phyloP scores from a whole-genome alignment of 2,113 vertebrate species.

The Xenotilapia caudafasciata region DNA sequence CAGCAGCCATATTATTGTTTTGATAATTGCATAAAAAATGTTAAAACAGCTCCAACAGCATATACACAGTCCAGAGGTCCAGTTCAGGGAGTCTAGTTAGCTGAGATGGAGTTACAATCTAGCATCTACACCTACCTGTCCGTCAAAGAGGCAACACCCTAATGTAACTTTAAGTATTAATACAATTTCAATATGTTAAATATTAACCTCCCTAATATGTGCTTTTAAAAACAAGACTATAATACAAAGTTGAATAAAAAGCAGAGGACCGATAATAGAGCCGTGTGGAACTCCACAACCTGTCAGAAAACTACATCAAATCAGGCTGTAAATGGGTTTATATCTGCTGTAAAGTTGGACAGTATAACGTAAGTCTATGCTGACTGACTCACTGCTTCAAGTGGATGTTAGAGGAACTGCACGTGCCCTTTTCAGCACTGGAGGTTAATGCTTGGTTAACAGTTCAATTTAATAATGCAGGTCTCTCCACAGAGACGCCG shows the following conservation, averaged over 20 bases:
- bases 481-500: fast-evolving
- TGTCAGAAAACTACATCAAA: not conserved
- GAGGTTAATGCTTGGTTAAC: not conserved
- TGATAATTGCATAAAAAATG: not conserved
- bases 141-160: not conserved
- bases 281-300: not conserved
- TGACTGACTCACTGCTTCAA: not conserved
- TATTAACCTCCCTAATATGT: not conserved
- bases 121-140: not conserved
- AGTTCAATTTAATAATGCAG: not conserved
- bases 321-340: not conserved
- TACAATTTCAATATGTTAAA: fast-evolving
- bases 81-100: not conserved
- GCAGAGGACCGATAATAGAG: not conserved
- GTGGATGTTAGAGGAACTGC: not conserved
- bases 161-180: not conserved
- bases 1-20: not conserved
- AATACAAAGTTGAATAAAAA: not conserved
- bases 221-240: not conserved
- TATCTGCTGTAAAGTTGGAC: not conserved
- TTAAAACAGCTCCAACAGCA: not conserved
- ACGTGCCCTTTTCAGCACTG: not conserved
- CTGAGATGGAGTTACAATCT: not conserved
- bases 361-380: not conserved
- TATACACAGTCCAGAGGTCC: not conserved